phyloP scores from a whole-genome alignment of 2,888 invertebrate species.

The Hemistola chrysoprasaria region DNA sequence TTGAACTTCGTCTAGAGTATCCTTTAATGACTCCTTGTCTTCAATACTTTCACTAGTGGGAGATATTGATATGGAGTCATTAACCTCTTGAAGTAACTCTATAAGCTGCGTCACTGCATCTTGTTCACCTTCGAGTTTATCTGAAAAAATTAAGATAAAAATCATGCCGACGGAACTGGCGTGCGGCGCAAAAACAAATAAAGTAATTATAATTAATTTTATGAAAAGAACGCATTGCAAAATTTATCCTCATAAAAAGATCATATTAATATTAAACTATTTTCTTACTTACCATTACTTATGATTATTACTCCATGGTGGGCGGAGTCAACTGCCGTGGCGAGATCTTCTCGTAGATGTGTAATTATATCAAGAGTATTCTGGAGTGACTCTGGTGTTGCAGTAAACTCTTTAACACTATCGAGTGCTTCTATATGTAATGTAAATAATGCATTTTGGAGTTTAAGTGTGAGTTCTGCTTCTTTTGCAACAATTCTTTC shows the following conservation, averaged over 20 bases:
- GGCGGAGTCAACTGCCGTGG: constrained; percentile 25
- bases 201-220: too few relatives aligned
- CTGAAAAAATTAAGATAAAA: constrained; percentile 33
- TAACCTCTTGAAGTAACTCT: constrained; percentile 55
- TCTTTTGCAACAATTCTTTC: constrained; percentile 26
- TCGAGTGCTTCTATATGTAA: constrained; percentile 41
- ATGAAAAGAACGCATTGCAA: too few relatives aligned
- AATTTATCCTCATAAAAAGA: too few relatives aligned
- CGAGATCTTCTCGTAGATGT: constrained; percentile 49
- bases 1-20: constrained; percentile 72
- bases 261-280: too few relatives aligned
- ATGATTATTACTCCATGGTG: constrained; percentile 20
- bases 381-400: constrained; percentile 34
- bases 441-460: constrained; percentile 37
- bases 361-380: constrained; percentile 42
- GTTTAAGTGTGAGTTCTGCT: constrained; percentile 32
- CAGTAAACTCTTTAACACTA: constrained; percentile 31
- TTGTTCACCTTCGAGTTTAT: constrained; percentile 29
- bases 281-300: constrained; percentile 23
- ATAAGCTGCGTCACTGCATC: constrained; percentile 52
- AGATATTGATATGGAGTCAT: constrained; percentile 45
- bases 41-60: constrained; percentile 37
- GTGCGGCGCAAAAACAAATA: too few relatives aligned
- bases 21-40: constrained; percentile 51
- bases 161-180: too few relatives aligned